Evolutionary conservation across 2,888 invertebrate species (phyloP), one percentile per base, ranked within the genome.

Genomic region (Drosophila merina): DNA sequence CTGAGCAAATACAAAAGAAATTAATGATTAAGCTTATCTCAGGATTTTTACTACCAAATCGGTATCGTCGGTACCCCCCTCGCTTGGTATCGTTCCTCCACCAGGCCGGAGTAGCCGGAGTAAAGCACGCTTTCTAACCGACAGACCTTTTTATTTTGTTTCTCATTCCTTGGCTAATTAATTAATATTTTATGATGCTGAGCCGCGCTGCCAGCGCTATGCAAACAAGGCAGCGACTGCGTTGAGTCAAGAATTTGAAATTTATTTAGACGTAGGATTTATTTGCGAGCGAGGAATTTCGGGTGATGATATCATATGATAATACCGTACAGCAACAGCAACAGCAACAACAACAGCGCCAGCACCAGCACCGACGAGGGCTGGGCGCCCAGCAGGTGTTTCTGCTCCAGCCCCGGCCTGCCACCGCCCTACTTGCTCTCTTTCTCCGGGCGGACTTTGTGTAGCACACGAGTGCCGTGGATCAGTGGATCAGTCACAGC

Each of bases 261-360:
- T 88, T 84, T 79, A 80, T 82, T 79, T 78, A 78, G 77, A 74
- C 81, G 78, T 77, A 86, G 89, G 86, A 89, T 88, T 89, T 88
- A 88, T 89, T 88, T 88, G 86, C 75, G 80, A 84, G 79, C 76
- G 76, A 86, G 85, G 88, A 90, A 90, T 89, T 90, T 89, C 83
- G 77, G 87, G 88, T 89, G 89, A 89, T 89, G 89, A 89, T 89
- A 89, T 90, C 89, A 89, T 89, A 77, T 89, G 90, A 90, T 89
- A 89, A 88, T 76, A 80, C 86, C 83, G 77, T 76, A 80, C 86
- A 82, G 77, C 76, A 77, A 86, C 80, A 82, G 77, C 76, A 77
- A 86, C 80, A 77, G 71, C 70, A 78, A 75, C 52, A 0, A 14
- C 14, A 14, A 14, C 14, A 77, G 71, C 70, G 76, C 72, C 52